Base-by-base conservation (phyloP, 2,797 vertebrate genomes). In the Momotus momota region DNA sequence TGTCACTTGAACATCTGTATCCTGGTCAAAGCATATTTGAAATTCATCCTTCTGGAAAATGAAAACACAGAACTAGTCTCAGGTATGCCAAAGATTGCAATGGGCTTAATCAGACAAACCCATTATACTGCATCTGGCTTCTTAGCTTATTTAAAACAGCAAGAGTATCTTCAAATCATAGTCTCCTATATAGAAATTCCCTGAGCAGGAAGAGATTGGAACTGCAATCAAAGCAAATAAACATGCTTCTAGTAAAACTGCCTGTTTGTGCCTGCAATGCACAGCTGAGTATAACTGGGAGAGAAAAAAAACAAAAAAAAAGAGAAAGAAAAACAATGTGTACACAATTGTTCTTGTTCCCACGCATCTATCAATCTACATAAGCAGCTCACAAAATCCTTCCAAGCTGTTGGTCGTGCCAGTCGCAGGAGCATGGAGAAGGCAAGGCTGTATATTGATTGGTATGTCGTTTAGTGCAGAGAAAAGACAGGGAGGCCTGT, bases 1-100 rank as follows among this genome's bases (percentile, higher is more conserved):
- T 91, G 82, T 91, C 90, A 75, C 54, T 67, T 66, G 64, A 67
- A 92, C 54, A 72, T 86, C 88, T 79, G 66, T 72, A 81, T 86
- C 73, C 69, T 69, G 73, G 35, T 64, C 72, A 64, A 90, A 88
- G 66, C 21, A 83, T 21, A 7, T 72, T 49, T 86, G 54, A 93
- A 80, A 77, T 70, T 82, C n/a, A 64, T 77, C 64, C 46, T 94
- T 38, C 40, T 79, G 73, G 69, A 91, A 95, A 95, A 62, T 41
- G 57, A 94, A 86, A 95, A 75, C 46, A 46, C n/a, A 31, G 46
- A 40, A 60, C 65, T 29, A 54, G 62, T 88, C 38, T 40, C 49
- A 55, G 46, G 46, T 78, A 93, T 51, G 73, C 61, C 80, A 73
- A 73, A 88, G 45, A 79, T 66, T 88, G 66, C 58, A 55, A 10